Evolutionary conservation across 2,888 invertebrate species (phyloP).

Genomic region (Charanyca ferruginea): DNA sequence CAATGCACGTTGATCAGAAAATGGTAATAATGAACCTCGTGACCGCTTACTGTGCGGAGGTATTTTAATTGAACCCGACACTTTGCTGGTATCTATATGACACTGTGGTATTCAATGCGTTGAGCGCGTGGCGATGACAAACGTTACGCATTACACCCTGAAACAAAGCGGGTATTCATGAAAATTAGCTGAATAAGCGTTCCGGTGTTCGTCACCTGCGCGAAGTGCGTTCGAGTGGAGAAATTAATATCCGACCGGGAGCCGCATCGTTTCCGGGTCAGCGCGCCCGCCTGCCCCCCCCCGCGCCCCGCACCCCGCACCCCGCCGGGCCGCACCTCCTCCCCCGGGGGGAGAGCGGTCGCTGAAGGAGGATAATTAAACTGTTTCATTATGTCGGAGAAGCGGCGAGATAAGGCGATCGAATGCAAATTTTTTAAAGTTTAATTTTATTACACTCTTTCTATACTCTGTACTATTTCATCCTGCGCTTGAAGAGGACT

Average conservation of each 20-base stretch:
- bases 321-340: background rate
- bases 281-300: slow-evolving; percentile 63
- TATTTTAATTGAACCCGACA: slow-evolving; percentile 1
- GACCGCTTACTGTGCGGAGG: background rate
- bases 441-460: slow-evolving; percentile 45
- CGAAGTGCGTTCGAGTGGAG: slow-evolving; percentile 79
- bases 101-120: background rate
- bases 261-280: slow-evolving; percentile 82
- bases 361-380: slow-evolving; percentile 78
- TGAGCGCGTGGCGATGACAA: slow-evolving; percentile 11
- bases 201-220: slow-evolving; percentile 67
- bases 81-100: background rate
- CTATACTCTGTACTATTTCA: slow-evolving; percentile 18
- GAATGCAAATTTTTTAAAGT: slow-evolving; percentile 63
- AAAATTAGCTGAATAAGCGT: slow-evolving; percentile 61
- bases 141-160: slow-evolving; percentile 32
- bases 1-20: slow-evolving; percentile 10
- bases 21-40: slow-evolving; percentile 15
- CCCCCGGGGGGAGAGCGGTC: slow-evolving; percentile 25
- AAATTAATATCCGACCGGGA: slow-evolving; percentile 82
- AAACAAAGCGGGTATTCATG: slow-evolving; percentile 56
- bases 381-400: slow-evolving; percentile 76
- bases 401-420: slow-evolving; percentile 65
- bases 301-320: background rate
- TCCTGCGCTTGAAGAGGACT: background rate